Conservation (phyloP, 1,140 invertebrate genomes). For the Papilio helenus region DNA sequence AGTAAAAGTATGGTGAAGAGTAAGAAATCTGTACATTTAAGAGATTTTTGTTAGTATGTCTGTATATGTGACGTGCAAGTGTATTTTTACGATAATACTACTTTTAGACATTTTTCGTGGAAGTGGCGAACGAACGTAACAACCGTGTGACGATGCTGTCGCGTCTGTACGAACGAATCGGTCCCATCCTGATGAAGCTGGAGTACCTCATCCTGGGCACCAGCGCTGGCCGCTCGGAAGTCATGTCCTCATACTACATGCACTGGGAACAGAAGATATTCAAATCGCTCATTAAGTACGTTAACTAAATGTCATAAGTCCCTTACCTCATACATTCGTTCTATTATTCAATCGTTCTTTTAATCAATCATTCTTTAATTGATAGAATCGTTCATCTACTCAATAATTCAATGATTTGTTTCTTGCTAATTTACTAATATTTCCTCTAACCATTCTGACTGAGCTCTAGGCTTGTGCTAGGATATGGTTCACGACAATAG, state of each 20-base stretch:
- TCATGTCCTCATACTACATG: slow-evolving; percentile 87
- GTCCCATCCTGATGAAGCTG: slow-evolving; percentile 91
- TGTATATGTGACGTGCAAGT: too few species aligned
- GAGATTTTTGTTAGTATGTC: too few species aligned
- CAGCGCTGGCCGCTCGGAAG: slow-evolving; percentile 84
- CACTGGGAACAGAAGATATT: slow-evolving; percentile 89
- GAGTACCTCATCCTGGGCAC: slow-evolving; percentile 89
- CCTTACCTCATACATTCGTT: neutral
- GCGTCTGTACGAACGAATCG: slow-evolving; percentile 88
- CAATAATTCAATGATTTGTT: too few species aligned
- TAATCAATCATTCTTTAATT: neutral
- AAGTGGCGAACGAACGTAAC: slow-evolving; percentile 86
- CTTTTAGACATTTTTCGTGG: slow-evolving; percentile 86
- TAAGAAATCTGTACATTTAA: too few species aligned
- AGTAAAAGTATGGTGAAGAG: too few species aligned
- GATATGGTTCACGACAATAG: too few species aligned
- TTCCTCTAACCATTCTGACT: too few species aligned
- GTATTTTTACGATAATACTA: neutral
- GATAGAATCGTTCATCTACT: too few species aligned
- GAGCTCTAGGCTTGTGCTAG: too few species aligned
- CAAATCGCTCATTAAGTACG: slow-evolving; percentile 66
- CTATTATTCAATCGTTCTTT: neutral
- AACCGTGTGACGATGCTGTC: slow-evolving; percentile 86
- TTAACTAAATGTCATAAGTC: slow-evolving; percentile 5
- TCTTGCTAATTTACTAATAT: too few species aligned